A percentile compares a stretch with the other conserved stretches of the same genome.
phyloP scores from a whole-genome alignment of 2,113 vertebrate genomes.

The Diglossa brunneiventris region DNA sequence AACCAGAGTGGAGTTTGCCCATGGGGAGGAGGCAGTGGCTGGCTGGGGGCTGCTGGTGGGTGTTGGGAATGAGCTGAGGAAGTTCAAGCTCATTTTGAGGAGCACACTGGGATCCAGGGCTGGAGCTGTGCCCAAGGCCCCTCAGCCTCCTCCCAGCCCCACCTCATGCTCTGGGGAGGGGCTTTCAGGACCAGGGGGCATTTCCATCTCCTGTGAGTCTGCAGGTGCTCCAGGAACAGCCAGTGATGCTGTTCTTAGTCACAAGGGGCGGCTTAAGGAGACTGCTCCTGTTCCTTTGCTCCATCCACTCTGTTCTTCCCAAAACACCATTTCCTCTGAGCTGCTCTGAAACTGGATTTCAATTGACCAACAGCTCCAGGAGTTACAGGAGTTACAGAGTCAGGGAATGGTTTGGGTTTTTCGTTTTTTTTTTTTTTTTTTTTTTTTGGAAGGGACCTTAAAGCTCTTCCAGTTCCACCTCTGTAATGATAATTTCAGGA shows the following conservation, averaged over 20 bases:
- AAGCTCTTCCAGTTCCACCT: neutral
- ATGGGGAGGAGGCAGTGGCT: neutral
- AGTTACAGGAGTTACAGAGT: neutral
- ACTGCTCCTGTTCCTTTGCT: neutral
- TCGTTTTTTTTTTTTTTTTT: too few relatives aligned
- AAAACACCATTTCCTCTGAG: neutral
- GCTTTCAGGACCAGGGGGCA: neutral
- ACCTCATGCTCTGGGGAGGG: neutral
- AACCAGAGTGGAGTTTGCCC: neutral
- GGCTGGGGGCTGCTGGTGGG: neutral
- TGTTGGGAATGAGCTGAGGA: neutral
- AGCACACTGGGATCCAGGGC: fast-evolving
- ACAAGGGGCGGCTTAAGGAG: neutral
- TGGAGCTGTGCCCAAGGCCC: neutral
- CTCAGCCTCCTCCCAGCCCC: neutral
- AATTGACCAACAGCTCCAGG: neutral
- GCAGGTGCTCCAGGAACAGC: neutral
- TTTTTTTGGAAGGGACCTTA: neutral
- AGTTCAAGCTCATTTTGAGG: neutral
- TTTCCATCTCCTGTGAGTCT: neutral
- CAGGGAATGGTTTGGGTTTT: neutral
- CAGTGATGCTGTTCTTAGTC: neutral
- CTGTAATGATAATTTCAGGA: neutral
- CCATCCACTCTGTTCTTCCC: neutral
- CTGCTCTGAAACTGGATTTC: neutral